phyloP scores from a whole-genome alignment of 2,888 invertebrate genomes.

The Archips crataeganus region DNA sequence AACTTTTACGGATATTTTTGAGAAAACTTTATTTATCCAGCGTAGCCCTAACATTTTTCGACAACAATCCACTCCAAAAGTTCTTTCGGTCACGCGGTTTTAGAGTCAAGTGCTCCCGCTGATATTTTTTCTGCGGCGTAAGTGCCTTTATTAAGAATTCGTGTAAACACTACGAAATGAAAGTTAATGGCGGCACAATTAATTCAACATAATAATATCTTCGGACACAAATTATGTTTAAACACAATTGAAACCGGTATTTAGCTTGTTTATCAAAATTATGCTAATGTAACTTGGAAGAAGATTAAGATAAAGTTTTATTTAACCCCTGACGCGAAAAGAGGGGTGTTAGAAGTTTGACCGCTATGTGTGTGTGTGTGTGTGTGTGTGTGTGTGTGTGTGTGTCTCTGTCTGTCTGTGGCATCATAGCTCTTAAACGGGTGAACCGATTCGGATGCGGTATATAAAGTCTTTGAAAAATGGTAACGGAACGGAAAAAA shows the following conservation, averaged over 20 bases:
- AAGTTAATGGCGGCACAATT: conserved; percentile 15
- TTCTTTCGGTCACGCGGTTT: background rate
- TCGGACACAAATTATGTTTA: conserved; percentile 2
- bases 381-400: too few relatives aligned
- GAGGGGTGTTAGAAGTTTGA: too few relatives aligned
- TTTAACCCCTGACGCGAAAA: too few relatives aligned
- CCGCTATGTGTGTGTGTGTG: too few relatives aligned
- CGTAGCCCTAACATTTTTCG: background rate
- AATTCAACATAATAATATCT: background rate
- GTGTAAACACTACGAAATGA: conserved; percentile 7
- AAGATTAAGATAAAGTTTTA: background rate
- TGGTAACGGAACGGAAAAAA: too few relatives aligned
- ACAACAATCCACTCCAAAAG: background rate
- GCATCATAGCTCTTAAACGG: too few relatives aligned
- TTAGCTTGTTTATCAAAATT: background rate
- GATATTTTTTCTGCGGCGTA: background rate
- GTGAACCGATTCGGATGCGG: too few relatives aligned
- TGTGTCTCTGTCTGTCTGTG: too few relatives aligned
- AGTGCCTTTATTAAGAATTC: background rate
- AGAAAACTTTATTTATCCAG: background rate
- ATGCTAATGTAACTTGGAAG: background rate
- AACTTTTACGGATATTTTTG: too few relatives aligned
- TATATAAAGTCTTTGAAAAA: too few relatives aligned
- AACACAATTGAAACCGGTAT: background rate
- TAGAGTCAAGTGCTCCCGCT: background rate